Base-by-base conservation (phyloP, 1,140 invertebrate genomes). In the Sminthurinus signatus region DNA sequence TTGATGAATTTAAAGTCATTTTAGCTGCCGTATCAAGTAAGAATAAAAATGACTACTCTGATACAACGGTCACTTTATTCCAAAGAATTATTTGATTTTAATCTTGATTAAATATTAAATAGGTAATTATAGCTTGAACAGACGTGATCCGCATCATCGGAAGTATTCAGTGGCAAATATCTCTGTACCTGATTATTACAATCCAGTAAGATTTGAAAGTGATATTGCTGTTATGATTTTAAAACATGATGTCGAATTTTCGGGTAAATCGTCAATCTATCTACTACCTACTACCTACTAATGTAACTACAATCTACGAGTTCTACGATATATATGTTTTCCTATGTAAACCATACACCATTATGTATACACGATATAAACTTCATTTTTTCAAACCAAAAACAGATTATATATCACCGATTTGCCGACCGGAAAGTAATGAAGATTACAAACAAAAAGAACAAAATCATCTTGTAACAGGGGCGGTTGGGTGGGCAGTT, bases 241-340 rank as follows among this genome's bases (percentile, higher is more conserved):
- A 17, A 19, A 60, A 25, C n/a, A 23, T 27, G 57, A 60, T 23
- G 57, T 60, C n/a, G 57, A 60, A 32, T 42, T 60, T 21, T 46
- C 57, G 8, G 57, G 44, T 31, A 44, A n/a, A n/a, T n/a, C n/a
- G n/a, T n/a, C n/a, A n/a, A n/a, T n/a, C n/a, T n/a, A n/a, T n/a
- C n/a, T n/a, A n/a, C n/a, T n/a, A n/a, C n/a, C n/a, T n/a, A n/a
- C n/a, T n/a, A n/a, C n/a, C n/a, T n/a, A n/a, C n/a, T n/a, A n/a
- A n/a, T n/a, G n/a, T n/a, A n/a, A n/a, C n/a, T n/a, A n/a, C n/a
- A n/a, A n/a, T n/a, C n/a, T n/a, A n/a, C n/a, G n/a, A n/a, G n/a
- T n/a, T n/a, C n/a, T n/a, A n/a, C n/a, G n/a, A n/a, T n/a, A n/a
- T n/a, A n/a, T n/a, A n/a, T n/a, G n/a, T n/a, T n/a, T n/a, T n/a